phyloP scores from a whole-genome alignment of 2,888 invertebrate genomes.

The Dicranocentrus wangi region DNA sequence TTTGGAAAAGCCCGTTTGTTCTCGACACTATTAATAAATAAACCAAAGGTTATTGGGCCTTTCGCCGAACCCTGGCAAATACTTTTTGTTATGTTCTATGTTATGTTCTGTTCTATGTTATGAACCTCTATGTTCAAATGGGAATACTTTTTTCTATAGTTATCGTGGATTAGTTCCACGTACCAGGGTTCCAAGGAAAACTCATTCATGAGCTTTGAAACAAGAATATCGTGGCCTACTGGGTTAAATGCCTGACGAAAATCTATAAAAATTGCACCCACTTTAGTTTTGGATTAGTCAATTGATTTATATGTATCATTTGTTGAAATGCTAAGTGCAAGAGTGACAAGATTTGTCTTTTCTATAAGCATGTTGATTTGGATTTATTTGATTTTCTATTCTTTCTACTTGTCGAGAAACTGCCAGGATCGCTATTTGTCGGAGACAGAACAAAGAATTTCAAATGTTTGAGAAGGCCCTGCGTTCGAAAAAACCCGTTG shows the following conservation, averaged over 20 bases:
- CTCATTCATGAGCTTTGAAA: conserved; percentile 58
- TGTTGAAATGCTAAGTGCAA: conserved; percentile 54
- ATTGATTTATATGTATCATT: conserved; percentile 62
- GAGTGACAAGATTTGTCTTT: conserved; percentile 66
- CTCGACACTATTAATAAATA: too few relatives aligned
- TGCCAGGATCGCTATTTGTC: too few relatives aligned
- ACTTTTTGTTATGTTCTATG: conserved; percentile 23
- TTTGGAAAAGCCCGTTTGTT: too few relatives aligned
- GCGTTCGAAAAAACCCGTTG: too few relatives aligned
- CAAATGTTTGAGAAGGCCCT: too few relatives aligned
- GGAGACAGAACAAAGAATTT: too few relatives aligned
- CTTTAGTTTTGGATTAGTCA: conserved; percentile 38
- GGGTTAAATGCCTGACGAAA: conserved; percentile 72
- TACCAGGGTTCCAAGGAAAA: conserved; percentile 28
- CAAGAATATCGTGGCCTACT: conserved; percentile 66
- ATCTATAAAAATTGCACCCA: conserved; percentile 55
- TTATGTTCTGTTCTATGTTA: too few relatives aligned
- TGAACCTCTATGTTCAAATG: too few relatives aligned
- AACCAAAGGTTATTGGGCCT: conserved; percentile 52
- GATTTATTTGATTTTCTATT: conserved; percentile 40
- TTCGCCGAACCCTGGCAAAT: conserved; percentile 53
- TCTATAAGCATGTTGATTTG: conserved; percentile 69
- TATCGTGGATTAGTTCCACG: conserved; percentile 20
- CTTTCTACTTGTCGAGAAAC: too few relatives aligned
- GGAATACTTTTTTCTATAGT: conserved; percentile 29